Evolutionary conservation across 2,113 vertebrate genomes (phyloP).

Genomic region (Synodontis membranacea): DNA sequence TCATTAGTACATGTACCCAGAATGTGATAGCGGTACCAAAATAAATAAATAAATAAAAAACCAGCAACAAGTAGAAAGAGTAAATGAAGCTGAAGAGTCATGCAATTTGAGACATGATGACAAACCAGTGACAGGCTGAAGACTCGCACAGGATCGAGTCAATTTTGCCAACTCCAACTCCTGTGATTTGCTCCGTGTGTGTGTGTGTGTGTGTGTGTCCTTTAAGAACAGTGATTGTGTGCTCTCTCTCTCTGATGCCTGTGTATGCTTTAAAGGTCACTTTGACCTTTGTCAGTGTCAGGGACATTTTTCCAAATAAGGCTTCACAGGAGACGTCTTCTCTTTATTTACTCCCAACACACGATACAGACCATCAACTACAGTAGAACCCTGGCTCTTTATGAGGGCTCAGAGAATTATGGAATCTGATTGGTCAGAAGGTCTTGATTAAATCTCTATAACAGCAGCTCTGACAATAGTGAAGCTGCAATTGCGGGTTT

Average conservation of each 20-base stretch:
- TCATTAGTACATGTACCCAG: too few relatives aligned
- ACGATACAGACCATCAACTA: not conserved
- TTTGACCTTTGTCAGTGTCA: slow-evolving; percentile 36
- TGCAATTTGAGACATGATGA: not conserved
- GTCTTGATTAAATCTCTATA: not conserved
- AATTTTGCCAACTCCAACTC: not conserved
- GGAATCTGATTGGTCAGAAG: slow-evolving; percentile 2
- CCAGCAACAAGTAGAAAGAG: not conserved
- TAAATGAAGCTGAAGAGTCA: too few relatives aligned
- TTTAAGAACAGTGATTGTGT: slow-evolving; percentile 1
- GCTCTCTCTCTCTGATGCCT: not conserved
- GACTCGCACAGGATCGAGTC: not conserved
- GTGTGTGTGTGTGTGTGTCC: not conserved
- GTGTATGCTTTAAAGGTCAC: slow-evolving; percentile 34
- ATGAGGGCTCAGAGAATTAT: not conserved
- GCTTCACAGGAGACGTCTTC: not conserved
- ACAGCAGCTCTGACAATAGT: not conserved
- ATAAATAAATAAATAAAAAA: not conserved
- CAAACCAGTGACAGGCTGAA: not conserved
- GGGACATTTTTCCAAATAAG: not conserved
- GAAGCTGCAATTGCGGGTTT: not conserved
- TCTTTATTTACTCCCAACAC: not conserved
- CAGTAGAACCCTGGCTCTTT: not conserved
- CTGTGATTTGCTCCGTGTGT: not conserved
- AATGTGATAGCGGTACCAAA: not conserved